Evolutionary conservation across 2,888 invertebrate species (phyloP).

Genomic region (Julus scandinavius): DNA sequence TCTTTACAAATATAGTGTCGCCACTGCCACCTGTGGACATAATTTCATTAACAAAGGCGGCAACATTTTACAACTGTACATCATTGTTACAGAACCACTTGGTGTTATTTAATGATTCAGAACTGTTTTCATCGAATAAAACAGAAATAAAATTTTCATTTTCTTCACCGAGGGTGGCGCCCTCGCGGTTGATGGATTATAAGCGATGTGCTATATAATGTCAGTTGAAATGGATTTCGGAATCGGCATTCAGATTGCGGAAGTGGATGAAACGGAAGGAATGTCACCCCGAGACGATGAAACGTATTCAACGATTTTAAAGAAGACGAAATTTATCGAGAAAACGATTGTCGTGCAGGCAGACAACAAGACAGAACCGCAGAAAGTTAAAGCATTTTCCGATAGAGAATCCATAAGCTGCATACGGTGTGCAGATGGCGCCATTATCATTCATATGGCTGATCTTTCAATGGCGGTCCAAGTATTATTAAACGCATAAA

Average conservation of each 20-base stretch:
- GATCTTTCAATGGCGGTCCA: too few relatives aligned
- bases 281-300: slow-evolving; percentile 19
- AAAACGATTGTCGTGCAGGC: background rate
- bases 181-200: background rate
- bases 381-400: background rate
- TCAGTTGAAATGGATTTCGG: background rate
- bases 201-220: background rate
- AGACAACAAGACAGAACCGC: background rate
- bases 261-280: slow-evolving; percentile 42
- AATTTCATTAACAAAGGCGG: background rate
- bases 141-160: background rate
- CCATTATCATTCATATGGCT: background rate
- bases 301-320: background rate
- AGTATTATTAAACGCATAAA: too few relatives aligned
- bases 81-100: background rate
- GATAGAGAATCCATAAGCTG: background rate
- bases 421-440: background rate
- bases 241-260: slow-evolving; percentile 27
- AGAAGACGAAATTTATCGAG: slow-evolving; percentile 2
- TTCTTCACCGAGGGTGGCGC: slow-evolving; percentile 2
- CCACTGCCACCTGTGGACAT: background rate
- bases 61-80: background rate
- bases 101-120: background rate
- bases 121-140: slow-evolving; percentile 17
- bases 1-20: background rate